Base-by-base conservation (phyloP, 2,888 invertebrate genomes). In the Hipparchia semele region DNA sequence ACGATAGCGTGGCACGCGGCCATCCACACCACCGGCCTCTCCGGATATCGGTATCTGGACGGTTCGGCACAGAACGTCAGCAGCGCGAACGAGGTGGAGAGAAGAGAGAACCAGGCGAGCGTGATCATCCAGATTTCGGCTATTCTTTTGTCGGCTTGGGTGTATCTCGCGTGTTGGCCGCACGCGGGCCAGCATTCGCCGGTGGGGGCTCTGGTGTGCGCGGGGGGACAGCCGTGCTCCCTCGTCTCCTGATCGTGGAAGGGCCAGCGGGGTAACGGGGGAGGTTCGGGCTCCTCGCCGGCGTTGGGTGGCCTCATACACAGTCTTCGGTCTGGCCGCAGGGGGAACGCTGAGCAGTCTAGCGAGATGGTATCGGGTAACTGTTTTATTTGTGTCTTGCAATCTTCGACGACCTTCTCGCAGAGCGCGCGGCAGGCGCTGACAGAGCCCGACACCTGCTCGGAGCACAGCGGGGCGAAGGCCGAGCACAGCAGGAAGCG, bases 61-160 rank as follows among this genome's bases (percentile, higher is more conserved):
- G 98, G 97, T 84, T 99, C 98, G 59, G 98, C 96, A 91, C 98
- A 96, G 88, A 98, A 98, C 0, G 99, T 99, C 68, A 97, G 92
- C 79, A 97, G 89, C 0, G 97, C 96, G 87, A 99, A 98, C 0
- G 97, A 94, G 0, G 98, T 98, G 13, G 98, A 96, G 1, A 97
- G 94, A 82, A 97, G 95, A 76, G 97, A 97, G 49, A 97, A 88
- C 86, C 97, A 96, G 0, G 98, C 96, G 90, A 97, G 96, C 5
- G 96, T 96, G 46, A 95, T 95, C 91, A 96, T 96, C 95, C 97
- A 96, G 33, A 96, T 94, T 86, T 96, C 96, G 0, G 96, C 95
- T 78, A 95, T 95, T 79, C 94, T 93, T 86, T 97, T 97, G 81
- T 97, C 96, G 69, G 94, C 94, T 8, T 94, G 91, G 7, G 95